These are phyloP conservation scores for Augochlora pura DNA, from an alignment of 1,140 invertebrate species.

Conservation along the genomic window DNA sequence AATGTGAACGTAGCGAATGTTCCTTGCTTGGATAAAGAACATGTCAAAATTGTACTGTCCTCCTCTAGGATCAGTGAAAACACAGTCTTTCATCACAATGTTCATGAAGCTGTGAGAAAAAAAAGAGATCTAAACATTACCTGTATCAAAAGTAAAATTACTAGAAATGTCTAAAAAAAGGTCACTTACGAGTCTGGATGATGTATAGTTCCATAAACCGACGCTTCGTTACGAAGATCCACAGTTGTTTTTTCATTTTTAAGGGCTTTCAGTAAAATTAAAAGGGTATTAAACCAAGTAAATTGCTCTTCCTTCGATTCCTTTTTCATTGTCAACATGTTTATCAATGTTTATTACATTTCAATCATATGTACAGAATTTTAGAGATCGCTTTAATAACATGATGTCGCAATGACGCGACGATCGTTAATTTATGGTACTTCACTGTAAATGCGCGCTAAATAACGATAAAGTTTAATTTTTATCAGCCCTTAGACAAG, in stretches of 20 bases:
- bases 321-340: background rate
- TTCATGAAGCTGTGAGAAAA: slow-evolving; percentile 83
- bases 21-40: slow-evolving; percentile 84
- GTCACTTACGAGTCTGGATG: slow-evolving; percentile 83
- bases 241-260: slow-evolving; percentile 84
- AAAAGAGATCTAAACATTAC: slow-evolving; percentile 13
- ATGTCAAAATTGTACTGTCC: slow-evolving; percentile 76
- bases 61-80: slow-evolving; percentile 82
- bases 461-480: no score
- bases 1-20: slow-evolving; percentile 85
- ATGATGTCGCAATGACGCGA: no score
- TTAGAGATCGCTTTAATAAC: no score
- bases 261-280: slow-evolving; percentile 83
- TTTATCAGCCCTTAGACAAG: no score
- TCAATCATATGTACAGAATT: no score
- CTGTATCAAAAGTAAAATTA: background rate
- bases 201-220: slow-evolving; percentile 81
- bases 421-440: no score
- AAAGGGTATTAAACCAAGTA: slow-evolving; percentile 81
- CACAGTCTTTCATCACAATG: slow-evolving; percentile 82
- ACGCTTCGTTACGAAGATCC: slow-evolving; percentile 84
- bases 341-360: background rate
- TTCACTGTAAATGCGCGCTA: no score
- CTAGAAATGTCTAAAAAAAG: background rate
- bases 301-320: slow-evolving; percentile 77